Percentiles rank a stretch among this genome's conserved stretches.
These are phyloP conservation scores for Takifugu ocellatus DNA, from an alignment of 2,797 vertebrate genomes.

Conservation along the genomic window DNA sequence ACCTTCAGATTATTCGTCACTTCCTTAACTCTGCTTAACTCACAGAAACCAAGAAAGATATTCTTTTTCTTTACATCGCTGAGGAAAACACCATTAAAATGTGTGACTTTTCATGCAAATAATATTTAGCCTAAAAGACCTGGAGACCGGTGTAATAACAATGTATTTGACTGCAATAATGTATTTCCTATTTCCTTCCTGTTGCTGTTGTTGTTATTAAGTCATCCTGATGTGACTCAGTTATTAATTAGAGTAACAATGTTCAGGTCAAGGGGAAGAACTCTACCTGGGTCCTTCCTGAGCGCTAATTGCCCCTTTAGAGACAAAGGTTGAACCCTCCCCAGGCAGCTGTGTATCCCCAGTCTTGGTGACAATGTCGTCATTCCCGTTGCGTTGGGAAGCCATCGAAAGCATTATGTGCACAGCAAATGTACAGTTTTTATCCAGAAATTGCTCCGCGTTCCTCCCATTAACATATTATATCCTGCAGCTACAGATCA, in stretches of 20 bases:
- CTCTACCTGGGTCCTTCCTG: constrained; percentile 51
- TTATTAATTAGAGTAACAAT: constrained; percentile 65
- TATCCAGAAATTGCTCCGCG: too few relatives aligned
- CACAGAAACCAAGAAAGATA: too few relatives aligned
- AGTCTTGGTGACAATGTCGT: constrained; percentile 49
- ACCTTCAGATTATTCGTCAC: too few relatives aligned
- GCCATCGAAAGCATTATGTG: too few relatives aligned
- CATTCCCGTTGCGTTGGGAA: constrained; percentile 26
- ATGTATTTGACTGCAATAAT: too few relatives aligned
- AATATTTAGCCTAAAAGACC: too few relatives aligned
- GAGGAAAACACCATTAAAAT: too few relatives aligned
- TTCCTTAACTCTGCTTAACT: too few relatives aligned
- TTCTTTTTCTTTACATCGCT: neutral
- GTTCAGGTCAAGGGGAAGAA: constrained; percentile 44
- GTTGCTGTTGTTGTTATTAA: constrained; percentile 25
- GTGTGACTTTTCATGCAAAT: too few relatives aligned
- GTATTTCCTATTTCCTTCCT: constrained; percentile 14
- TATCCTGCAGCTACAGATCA: neutral
- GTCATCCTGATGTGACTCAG: constrained; percentile 22
- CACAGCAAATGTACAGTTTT: too few relatives aligned
- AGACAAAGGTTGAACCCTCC: constrained; percentile 32
- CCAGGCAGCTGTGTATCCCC: constrained; percentile 25
- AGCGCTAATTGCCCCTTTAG: constrained; percentile 66
- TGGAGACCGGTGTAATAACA: too few relatives aligned
- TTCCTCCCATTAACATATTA: too few relatives aligned